These are phyloP conservation scores for Eristalis arbustorum DNA, from an alignment of 2,888 invertebrate species.

Conservation along the genomic window DNA sequence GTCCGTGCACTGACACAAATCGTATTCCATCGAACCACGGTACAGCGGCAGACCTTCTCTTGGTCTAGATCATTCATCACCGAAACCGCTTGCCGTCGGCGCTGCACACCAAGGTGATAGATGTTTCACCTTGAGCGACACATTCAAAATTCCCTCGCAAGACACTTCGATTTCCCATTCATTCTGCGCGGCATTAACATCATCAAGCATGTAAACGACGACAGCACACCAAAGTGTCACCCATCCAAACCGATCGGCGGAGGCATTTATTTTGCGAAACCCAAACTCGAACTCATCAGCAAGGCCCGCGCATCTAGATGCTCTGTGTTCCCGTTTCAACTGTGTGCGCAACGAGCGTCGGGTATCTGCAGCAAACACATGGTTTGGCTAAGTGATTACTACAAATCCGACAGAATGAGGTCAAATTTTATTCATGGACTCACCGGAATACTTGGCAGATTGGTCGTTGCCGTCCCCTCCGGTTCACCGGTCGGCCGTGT, in stretches of 20 bases:
- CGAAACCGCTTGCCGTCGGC: too few relatives aligned
- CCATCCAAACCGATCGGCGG: neutral
- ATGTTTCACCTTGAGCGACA: neutral
- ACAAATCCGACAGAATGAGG: conserved; percentile 69
- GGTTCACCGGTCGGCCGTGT: conserved; percentile 13
- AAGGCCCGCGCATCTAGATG: conserved; percentile 6
- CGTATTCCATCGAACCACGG: neutral
- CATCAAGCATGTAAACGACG: neutral
- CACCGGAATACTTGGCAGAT: conserved; percentile 55
- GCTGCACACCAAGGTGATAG: neutral
- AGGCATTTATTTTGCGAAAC: neutral
- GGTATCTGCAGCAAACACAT: conserved; percentile 28
- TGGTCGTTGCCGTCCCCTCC: conserved; percentile 28
- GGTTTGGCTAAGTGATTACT: conserved; percentile 57
- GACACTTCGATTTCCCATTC: neutral
- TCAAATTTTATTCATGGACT: conserved; percentile 68
- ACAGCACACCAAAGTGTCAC: neutral
- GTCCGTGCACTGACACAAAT: neutral
- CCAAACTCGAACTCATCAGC: neutral
- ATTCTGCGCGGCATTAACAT: neutral
- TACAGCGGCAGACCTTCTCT: neutral
- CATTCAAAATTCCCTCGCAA: neutral
- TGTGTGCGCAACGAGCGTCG: conserved; percentile 5
- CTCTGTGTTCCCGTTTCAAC: conserved; percentile 12
- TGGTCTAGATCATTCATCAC: neutral